phyloP scores from a whole-genome alignment of 2,797 vertebrate genomes.

The Mionectes olivaceus region DNA sequence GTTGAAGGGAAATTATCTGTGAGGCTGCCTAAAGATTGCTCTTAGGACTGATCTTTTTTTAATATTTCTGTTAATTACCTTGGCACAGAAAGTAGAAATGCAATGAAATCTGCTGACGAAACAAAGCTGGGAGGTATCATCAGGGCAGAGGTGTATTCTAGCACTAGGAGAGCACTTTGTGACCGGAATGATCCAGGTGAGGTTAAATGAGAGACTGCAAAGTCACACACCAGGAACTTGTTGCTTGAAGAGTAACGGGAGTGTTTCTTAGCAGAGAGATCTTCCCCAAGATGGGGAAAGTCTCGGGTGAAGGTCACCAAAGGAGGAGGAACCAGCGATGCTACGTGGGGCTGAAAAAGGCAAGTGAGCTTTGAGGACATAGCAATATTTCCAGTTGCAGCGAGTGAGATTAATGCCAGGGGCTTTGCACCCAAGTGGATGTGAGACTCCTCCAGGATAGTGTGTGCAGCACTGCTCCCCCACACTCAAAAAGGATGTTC shows the following conservation, averaged over 20 bases:
- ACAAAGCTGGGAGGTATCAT: neutral
- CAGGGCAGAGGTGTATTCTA: neutral
- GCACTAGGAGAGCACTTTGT: neutral
- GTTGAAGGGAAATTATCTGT: neutral
- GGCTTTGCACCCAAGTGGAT: neutral
- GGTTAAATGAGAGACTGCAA: neutral
- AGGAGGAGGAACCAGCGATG: neutral
- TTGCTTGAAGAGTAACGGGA: neutral
- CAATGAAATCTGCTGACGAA: slow-evolving; percentile 22
- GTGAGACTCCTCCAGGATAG: neutral
- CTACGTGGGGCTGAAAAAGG: neutral
- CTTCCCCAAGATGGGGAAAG: neutral
- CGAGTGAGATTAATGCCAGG: neutral
- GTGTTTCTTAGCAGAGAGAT: neutral
- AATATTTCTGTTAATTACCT: slow-evolving; percentile 53
- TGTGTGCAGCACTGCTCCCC: neutral
- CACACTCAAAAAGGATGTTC: neutral
- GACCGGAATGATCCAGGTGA: neutral
- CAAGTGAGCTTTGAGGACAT: neutral
- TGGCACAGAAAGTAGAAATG: neutral
- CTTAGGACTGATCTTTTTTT: slow-evolving; percentile 21
- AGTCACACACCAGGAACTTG: neutral
- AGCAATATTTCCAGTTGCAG: neutral
- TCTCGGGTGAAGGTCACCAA: neutral
- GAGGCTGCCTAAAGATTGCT: slow-evolving; percentile 1